Base-by-base conservation (phyloP, 2,888 invertebrate genomes). In the Synergus japonicus region DNA sequence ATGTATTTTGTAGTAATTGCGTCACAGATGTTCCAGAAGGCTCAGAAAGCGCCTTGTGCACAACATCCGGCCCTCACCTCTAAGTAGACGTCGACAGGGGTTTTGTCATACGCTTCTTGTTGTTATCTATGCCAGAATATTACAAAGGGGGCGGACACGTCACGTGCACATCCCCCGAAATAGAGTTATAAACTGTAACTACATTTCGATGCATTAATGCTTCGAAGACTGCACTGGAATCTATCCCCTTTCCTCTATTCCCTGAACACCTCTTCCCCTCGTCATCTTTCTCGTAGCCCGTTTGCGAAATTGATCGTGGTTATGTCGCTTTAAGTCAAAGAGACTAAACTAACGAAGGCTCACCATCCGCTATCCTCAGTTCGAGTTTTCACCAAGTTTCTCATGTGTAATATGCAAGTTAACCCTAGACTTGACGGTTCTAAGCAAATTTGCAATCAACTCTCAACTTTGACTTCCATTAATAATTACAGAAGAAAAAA, bases 121-220 rank as follows among this genome's bases (percentile, higher is more conserved):
- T 67, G 83, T 85, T 85, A 86, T 87, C 86, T 83, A 77, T 79
- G 81, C 79, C 83, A 83, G 85, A 88, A 88, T 88, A 88, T 88
- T 88, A 83, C 85, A 79, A 83, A 81, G 81, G 85, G 84, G 83
- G 81, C 66, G 79, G 81, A 83, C 79, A 76, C 80, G 86, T 84
- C 81, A 83, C 83, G 87, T 84, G 83, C 86, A 86, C 85, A 85
- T 87, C 86, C 88, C 87, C 86, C 85, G 85, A 89, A 90, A 91
- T 90, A 85, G 88, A 90, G 89, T 90, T 90, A 91, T 88, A 84
- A 89, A 89, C 89, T 90, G 89, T 90, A 91, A 91, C 90, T 90
- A 90, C 87, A 88, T 91, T 90, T 88, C 87, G 87, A 84, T 89
- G 88, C 87, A 89, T 89, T 89, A 88, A 87, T 87, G 87, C 84